phyloP scores from a whole-genome alignment of 2,797 vertebrate species.

The Chloroceryle inda region DNA sequence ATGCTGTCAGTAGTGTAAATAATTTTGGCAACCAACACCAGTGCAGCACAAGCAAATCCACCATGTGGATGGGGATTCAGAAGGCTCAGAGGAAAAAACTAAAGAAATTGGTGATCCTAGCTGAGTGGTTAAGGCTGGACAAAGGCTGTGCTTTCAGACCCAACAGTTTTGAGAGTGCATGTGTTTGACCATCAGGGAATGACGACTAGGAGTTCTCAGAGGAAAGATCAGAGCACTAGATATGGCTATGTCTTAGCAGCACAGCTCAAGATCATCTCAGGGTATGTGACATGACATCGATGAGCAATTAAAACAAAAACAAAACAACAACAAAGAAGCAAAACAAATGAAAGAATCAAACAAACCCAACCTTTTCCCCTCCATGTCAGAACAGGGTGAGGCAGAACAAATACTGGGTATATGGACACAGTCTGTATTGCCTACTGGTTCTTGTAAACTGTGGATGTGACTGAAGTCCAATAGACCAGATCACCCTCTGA shows the following conservation, averaged over 20 bases:
- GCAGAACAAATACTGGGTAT: neutral
- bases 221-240: neutral
- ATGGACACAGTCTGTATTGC: neutral
- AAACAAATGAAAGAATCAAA: neutral
- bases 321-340: neutral
- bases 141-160: neutral
- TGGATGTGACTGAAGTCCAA: neutral
- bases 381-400: neutral
- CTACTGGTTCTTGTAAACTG: neutral
- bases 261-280: neutral
- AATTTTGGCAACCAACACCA: neutral
- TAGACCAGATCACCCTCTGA: neutral
- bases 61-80: neutral
- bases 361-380: neutral
- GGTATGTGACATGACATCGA: accelerated
- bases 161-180: neutral
- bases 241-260: neutral
- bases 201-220: neutral
- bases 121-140: neutral
- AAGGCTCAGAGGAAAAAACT: neutral
- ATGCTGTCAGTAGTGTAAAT: neutral
- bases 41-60: neutral
- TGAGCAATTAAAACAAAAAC: neutral
- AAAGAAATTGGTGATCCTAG: neutral
- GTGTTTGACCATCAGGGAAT: neutral